Evolutionary conservation across 2,797 vertebrate genomes (phyloP), one percentile per base, ranked within the genome.

Genomic region (Hapalemur alaotrensis): DNA sequence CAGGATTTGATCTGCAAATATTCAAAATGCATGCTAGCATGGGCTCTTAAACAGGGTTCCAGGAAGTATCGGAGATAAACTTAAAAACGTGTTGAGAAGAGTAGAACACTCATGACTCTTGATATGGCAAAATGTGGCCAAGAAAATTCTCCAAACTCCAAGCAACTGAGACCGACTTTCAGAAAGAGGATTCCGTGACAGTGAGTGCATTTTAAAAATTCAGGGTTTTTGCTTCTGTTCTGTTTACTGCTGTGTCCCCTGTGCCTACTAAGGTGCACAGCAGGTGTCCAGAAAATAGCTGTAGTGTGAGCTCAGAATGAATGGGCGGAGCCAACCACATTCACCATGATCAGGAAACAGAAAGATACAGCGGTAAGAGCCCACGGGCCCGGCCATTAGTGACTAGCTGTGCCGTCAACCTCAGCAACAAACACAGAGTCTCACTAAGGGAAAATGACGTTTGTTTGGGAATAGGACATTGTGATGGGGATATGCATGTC

Each of bases 321-420:
- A 10, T 7, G 17, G 23, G 8, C 0, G 0, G 1, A 28, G 12
- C 22, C 23, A 2, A 4, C 41, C 8, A 1, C 3, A 11, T 15
- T 41, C 4, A 0, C 38, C 8, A 4, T 20, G 54, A 17, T 35
- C 1, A 3, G 7, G 30, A 57, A 54, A 9, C 35, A 46, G 81
- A 46, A 7, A 52, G 38, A 57, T 3, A 1, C 23, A 28, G 63
- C 22, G 5, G 0, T 1, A 2, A 1, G 38, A 13, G 25, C 9
- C 4, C 5, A 0, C 0, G 4, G 15, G 4, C 41, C 0, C n/a
- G 41, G 38, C 15, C 11, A 0, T 28, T 9, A 59, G 57, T 12
- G 0, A n/a, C n/a, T n/a, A n/a, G 0, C 20, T 23, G 11, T 7
- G 4, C 41, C 2, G 41, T 32, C 43, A 75, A 11, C 15, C 28